Evolutionary conservation across 64 coral and sea anemone species (phyloP).

Genomic region (Montipora capricornis): DNA sequence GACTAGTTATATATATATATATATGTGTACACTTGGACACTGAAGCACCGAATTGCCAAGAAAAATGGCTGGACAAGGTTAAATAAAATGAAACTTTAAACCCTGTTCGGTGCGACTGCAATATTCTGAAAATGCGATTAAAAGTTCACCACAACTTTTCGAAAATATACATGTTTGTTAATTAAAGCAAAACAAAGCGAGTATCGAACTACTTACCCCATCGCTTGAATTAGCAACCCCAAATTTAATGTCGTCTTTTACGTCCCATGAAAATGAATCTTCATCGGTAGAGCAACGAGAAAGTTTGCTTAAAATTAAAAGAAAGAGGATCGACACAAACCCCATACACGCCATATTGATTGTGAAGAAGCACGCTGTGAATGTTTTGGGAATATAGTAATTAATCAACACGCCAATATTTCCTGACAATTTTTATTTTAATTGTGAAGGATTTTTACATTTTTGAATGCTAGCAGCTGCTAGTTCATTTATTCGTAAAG

Average conservation of each 20-base stretch:
- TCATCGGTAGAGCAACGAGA: slow-evolving; percentile 43
- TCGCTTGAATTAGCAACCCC: slow-evolving; percentile 61
- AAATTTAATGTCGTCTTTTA: slow-evolving; percentile 45
- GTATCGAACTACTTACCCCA: slow-evolving; percentile 42
- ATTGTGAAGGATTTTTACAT: too few relatives aligned
- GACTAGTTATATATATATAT: too few relatives aligned
- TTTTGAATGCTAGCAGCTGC: too few relatives aligned
- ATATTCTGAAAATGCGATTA: neutral
- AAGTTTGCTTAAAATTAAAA: slow-evolving; percentile 50
- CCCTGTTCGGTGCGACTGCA: too few relatives aligned
- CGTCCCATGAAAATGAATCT: slow-evolving; percentile 52
- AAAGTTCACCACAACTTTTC: neutral
- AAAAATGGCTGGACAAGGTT: neutral
- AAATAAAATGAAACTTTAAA: neutral
- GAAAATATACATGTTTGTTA: neutral
- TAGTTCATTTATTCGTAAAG: too few relatives aligned
- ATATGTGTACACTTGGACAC: too few relatives aligned
- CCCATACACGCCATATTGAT: neutral
- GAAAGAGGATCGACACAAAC: neutral
- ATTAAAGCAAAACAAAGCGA: neutral
- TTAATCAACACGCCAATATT: neutral
- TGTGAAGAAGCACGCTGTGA: neutral
- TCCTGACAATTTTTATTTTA: too few relatives aligned
- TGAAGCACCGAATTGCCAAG: too few relatives aligned
- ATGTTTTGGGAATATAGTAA: slow-evolving; percentile 21